Conservation (phyloP, 2,113 vertebrate genomes). For the Saguinus imperator region DNA sequence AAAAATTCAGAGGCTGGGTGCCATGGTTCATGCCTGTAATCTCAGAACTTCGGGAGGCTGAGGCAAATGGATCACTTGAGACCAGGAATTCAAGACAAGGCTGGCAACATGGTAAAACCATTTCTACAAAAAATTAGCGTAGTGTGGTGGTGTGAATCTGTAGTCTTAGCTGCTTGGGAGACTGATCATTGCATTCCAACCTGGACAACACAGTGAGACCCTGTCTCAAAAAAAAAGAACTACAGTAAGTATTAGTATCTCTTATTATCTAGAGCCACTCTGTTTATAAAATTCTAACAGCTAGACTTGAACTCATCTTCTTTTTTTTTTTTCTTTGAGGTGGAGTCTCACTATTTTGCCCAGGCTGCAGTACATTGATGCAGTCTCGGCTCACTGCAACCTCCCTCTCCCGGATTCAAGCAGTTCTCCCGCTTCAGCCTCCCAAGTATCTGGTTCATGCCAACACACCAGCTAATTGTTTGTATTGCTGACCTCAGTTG, state of each 20-base stretch:
- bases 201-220: not conserved
- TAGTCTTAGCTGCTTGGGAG: not conserved
- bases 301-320: not conserved
- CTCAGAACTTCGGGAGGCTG: not conserved
- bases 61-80: not conserved
- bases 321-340: too few relatives aligned
- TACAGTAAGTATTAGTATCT: not conserved
- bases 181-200: not conserved
- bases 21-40: not conserved
- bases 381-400: too few relatives aligned
- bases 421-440: too few relatives aligned
- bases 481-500: too few relatives aligned
- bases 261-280: not conserved
- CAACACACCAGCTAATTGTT: too few relatives aligned
- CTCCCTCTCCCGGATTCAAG: too few relatives aligned
- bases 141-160: not conserved
- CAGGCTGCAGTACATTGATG: too few relatives aligned
- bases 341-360: too few relatives aligned
- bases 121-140: not conserved
- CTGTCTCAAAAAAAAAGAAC: not conserved
- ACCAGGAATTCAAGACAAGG: not conserved
- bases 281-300: constrained; percentile 1
- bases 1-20: not conserved
- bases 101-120: not conserved
- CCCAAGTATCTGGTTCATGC: too few relatives aligned